A percentile compares a stretch with the other conserved stretches of the same genome.
phyloP scores from a whole-genome alignment of 2,888 invertebrate genomes.

The Ormyrus pomaceus region DNA sequence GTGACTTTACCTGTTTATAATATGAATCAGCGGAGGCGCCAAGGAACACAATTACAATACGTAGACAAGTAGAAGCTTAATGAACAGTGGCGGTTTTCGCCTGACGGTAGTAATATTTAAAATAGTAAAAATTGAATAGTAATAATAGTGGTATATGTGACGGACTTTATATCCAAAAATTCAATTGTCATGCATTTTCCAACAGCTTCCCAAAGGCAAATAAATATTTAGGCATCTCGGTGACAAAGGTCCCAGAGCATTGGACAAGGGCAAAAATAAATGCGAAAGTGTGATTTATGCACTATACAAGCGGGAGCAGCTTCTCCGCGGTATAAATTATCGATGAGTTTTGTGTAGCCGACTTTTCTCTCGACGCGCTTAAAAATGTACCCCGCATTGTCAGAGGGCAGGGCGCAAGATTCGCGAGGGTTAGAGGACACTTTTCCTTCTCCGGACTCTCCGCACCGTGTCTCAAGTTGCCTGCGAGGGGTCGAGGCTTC shows the following conservation, averaged over 20 bases:
- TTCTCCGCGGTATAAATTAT: slow-evolving; percentile 24
- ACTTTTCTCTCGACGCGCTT: neutral
- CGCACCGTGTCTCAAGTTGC: slow-evolving; percentile 9
- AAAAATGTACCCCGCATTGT: slow-evolving; percentile 29
- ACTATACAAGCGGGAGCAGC: neutral
- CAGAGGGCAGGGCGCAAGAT: neutral
- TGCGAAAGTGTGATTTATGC: slow-evolving; percentile 30
- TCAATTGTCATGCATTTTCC: no score
- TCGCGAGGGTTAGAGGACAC: neutral
- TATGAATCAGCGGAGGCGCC: no score
- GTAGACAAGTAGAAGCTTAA: no score
- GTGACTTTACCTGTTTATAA: no score
- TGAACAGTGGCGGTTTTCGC: no score
- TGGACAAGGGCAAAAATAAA: slow-evolving; percentile 1
- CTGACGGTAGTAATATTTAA: neutral
- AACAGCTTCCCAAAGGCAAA: no score
- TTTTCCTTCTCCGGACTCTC: neutral
- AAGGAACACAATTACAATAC: no score
- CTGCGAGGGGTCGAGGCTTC: neutral
- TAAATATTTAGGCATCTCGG: no score
- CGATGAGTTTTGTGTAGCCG: neutral
- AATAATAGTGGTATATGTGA: no score
- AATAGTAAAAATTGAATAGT: neutral
- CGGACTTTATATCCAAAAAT: no score
- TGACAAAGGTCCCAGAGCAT: no score